Evolutionary conservation across 2,888 invertebrate genomes (phyloP).

Genomic region (Liposcelis brunnea): DNA sequence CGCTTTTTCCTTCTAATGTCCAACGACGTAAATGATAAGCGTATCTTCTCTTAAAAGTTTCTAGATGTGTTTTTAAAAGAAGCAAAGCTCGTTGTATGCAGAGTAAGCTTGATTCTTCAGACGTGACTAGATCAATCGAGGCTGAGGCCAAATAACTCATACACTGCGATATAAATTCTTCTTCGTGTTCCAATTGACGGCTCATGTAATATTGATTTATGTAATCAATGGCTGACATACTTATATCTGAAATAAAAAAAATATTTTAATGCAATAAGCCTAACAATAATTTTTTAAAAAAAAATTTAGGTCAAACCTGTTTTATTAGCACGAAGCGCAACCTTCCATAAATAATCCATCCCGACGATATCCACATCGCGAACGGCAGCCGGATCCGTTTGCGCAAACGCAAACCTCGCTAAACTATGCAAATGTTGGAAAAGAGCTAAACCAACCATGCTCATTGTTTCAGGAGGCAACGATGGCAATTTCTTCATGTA

Average conservation of each 20-base stretch:
- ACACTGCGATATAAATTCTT: conserved; percentile 83
- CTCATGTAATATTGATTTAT: conserved; percentile 90
- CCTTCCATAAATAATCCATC: conserved; percentile 90
- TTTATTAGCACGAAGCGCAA: conserved; percentile 74
- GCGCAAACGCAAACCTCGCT: conserved; percentile 62
- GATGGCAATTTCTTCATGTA: conserved; percentile 80
- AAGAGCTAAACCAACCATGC: conserved; percentile 77
- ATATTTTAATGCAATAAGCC: conserved; percentile 3
- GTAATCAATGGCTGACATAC: conserved; percentile 87
- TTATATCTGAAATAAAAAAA: conserved; percentile 45
- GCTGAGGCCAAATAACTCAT: conserved; percentile 82
- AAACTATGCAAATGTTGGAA: conserved; percentile 83
- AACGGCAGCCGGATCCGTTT: conserved; percentile 32
- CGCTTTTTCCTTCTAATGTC: conserved; percentile 66
- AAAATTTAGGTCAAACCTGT: too few species aligned
- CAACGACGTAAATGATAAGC: conserved; percentile 78
- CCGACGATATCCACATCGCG: conserved; percentile 48
- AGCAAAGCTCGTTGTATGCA: conserved; percentile 80
- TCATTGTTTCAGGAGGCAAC: conserved; percentile 72
- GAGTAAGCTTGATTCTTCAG: conserved; percentile 66
- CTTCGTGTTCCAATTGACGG: conserved; percentile 74
- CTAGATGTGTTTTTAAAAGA: conserved; percentile 78
- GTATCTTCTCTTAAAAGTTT: conserved; percentile 74
- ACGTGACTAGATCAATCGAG: conserved; percentile 44
- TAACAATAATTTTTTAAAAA: too few species aligned